Evolutionary conservation across 2,888 invertebrate species (phyloP), one percentile per base, ranked within the genome.

Genomic region (Pasiphila rectangulata): DNA sequence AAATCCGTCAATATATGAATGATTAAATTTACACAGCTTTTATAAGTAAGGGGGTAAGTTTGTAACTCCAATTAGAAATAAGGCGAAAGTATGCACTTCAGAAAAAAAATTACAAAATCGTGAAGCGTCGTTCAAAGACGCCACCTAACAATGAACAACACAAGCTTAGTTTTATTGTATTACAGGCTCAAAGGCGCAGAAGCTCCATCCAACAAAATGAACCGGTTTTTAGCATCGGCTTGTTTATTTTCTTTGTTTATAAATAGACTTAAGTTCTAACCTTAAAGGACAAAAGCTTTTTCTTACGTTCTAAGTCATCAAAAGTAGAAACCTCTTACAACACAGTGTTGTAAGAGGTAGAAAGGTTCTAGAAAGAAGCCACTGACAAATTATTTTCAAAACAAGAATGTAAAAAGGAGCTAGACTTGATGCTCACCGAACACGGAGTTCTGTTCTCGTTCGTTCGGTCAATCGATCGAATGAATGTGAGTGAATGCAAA

Each of bases 211-310:
- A 4, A 13, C n/a, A 39, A 13, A 20, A 3, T 2, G 27, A 16
- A 20, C 34, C 34, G 27, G 32, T 32, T 32, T n/a, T 2, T 9
- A n/a, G 21, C 13, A 19, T 9, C 20, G 34, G 20, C 21, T 23
- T 51, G 41, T 36, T 39, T 40, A 37, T 25, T 47, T 46, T 27
- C 41, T 32, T 27, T 56, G 51, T 54, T 47, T 56, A 43, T 50
- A 54, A 47, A 51, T 46, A 49, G 38, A 49, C 9, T 35, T 32
- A 36, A 48, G 42, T 51, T 43, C 32, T 62, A 61, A 66, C 67
- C 68, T 65, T 43, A 23, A 57, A 54, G 51, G 9, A 45, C 13
- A 49, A 32, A 56, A 63, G 64, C 60, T 63, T 43, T 37, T 12
- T 10, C 6, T 2, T 2, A 27, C n/a, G 7, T 15, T 23, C 17